Conservation (phyloP, 2,113 vertebrate genomes). For the Neofelis nebulosa region DNA sequence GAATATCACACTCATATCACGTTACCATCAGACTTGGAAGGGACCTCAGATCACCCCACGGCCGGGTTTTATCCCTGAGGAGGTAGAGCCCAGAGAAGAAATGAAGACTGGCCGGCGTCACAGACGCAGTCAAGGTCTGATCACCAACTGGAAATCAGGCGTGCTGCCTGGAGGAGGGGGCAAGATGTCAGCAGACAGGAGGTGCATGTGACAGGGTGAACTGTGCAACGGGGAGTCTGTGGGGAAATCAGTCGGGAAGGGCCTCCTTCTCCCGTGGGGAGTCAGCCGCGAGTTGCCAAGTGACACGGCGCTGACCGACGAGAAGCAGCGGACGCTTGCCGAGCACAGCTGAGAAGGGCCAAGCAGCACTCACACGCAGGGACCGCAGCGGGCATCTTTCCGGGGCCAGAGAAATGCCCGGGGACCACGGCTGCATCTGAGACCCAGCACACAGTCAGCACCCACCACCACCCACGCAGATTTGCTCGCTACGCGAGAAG, state of each 20-base stretch:
- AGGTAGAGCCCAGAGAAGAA: neutral
- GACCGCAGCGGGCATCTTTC: no score
- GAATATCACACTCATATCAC: neutral
- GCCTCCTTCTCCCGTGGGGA: neutral
- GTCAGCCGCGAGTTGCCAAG: neutral
- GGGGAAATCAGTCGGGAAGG: no score
- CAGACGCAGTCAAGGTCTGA: neutral
- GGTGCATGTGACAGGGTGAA: neutral
- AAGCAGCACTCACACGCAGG: no score
- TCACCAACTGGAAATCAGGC: fast-evolving
- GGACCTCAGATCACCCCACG: fast-evolving
- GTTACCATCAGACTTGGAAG: neutral
- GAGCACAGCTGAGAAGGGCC: neutral
- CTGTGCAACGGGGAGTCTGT: no score
- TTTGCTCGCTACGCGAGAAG: no score
- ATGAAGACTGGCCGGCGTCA: no score
- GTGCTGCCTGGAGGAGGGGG: neutral
- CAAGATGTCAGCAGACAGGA: neutral
- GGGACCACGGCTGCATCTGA: no score
- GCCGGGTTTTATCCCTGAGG: neutral
- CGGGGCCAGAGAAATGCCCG: neutral
- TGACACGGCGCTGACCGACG: fast-evolving
- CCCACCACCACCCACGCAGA: no score
- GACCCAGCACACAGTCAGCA: no score
- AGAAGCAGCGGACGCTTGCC: neutral